Conservation (phyloP, 2,113 vertebrate species). For the Coreoperca whiteheadi region DNA sequence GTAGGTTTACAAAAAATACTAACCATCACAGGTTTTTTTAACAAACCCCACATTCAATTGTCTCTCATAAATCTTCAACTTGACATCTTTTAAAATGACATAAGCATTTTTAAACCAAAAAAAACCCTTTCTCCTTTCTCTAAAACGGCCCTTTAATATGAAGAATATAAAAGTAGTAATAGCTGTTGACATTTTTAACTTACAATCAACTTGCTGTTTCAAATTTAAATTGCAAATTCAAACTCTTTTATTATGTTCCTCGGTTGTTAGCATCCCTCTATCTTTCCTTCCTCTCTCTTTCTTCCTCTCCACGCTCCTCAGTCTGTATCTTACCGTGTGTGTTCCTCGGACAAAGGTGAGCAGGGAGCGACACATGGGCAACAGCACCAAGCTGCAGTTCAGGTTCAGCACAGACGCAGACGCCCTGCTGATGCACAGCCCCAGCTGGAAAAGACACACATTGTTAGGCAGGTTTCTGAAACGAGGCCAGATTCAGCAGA, state of each 20-base stretch:
- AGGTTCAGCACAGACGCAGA: constrained; percentile 96
- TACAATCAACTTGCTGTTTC: neutral
- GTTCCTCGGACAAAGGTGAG: constrained; percentile 91
- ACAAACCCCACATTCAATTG: neutral
- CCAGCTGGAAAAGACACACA: constrained; percentile 89
- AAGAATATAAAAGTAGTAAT: neutral
- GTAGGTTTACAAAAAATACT: neutral
- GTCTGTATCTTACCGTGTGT: constrained; percentile 84
- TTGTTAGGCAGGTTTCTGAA: constrained; percentile 14
- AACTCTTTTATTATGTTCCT: neutral
- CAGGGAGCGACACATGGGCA: constrained; percentile 93
- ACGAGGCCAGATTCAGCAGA: constrained; percentile 3
- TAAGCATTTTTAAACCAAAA: neutral
- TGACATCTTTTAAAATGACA: neutral
- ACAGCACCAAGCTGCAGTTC: constrained; percentile 95
- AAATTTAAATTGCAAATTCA: neutral
- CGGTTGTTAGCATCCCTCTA: neutral
- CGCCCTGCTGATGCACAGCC: constrained; percentile 97
- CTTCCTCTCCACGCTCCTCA: neutral
- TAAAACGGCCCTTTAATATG: neutral
- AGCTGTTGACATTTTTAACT: neutral
- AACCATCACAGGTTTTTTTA: neutral
- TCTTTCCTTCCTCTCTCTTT: neutral
- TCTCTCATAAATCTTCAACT: neutral
- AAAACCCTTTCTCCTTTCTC: neutral